Base-by-base conservation (phyloP, 2,888 invertebrate species). In the Silvanus unidentatus region DNA sequence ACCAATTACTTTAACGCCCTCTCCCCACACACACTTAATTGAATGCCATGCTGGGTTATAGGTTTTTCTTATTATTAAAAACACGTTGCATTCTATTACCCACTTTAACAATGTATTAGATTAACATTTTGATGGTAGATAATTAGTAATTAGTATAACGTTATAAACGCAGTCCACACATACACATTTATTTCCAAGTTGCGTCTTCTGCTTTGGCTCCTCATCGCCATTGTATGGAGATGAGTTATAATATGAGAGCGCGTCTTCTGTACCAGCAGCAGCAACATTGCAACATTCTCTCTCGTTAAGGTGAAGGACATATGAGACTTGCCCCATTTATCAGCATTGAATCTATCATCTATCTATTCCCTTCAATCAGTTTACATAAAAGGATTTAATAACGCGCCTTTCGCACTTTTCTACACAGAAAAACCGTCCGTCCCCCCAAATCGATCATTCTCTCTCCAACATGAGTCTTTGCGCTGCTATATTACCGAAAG, bases 71-170 rank as follows among this genome's bases (percentile, higher is more conserved):
- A 22, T 22, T 22, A 28, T 28, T 6, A 6, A 13, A 16, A 37
- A 16, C 37, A 37, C 14, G 37, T 16, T 15, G 37, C 37, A 37
- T 37, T 41, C 43, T 32, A 39, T 43, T 30, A 39, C 32, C 14
- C 28, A 29, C 43, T 32, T 43, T 39, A 43, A 43, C 43, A 43
- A 43, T 43, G 43, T 32, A 32, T 29, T 43, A 37, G 41, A 54
- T 57, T 58, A 55, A 48, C 58, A 55, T 55, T 57, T 57, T 57
- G 56, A 59, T 57, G 56, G 45, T 50, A 50, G 55, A 55, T 57
- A 58, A 59, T 59, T 59, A 55, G 50, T 56, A 57, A 59, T 59
- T 59, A 59, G 53, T 53, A 49, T 52, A 53, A 53, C 50, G 54
- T 52, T 54, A 51, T 54, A 50, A 50, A 51, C 54, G 49, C 47